A percentile compares a stretch with the other conserved stretches of the same genome.
phyloP scores from a whole-genome alignment of 2,888 invertebrate genomes.

The Chrysolina haemoptera region DNA sequence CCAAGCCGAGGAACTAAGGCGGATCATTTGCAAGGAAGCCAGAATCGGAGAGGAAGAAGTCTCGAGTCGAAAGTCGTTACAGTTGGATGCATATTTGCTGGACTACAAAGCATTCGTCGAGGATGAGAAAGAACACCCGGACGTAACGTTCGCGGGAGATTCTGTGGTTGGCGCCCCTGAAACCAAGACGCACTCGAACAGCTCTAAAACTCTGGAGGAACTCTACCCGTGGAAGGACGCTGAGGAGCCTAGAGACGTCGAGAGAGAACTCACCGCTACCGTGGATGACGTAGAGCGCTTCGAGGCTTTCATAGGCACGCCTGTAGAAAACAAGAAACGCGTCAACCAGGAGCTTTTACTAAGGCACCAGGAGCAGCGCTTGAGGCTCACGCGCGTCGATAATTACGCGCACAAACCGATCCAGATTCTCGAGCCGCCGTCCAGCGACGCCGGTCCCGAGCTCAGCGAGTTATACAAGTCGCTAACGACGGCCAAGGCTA shows the following conservation, averaged over 20 bases:
- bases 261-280: slow-evolving; percentile 74
- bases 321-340: neutral
- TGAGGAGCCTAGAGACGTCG: slow-evolving; percentile 80
- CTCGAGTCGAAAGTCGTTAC: slow-evolving; percentile 52
- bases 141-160: slow-evolving; percentile 33
- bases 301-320: slow-evolving; percentile 73
- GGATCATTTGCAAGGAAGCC: neutral
- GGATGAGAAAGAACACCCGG: slow-evolving; percentile 51
- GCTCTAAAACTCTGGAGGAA: slow-evolving; percentile 68
- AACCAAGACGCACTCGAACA: slow-evolving; percentile 40
- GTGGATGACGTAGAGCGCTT: slow-evolving; percentile 81
- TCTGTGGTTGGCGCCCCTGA: neutral
- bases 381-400: slow-evolving; percentile 42
- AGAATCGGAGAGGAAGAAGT: neutral
- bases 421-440: slow-evolving; percentile 46
- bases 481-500: slow-evolving; percentile 80
- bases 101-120: slow-evolving; percentile 53
- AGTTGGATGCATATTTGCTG: slow-evolving; percentile 59
- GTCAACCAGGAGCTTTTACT: neutral
- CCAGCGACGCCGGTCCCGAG: slow-evolving; percentile 68
- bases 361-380: neutral
- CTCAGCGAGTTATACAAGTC: slow-evolving; percentile 70
- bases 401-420: slow-evolving; percentile 54
- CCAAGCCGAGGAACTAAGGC: slow-evolving; percentile 79
- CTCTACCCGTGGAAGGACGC: slow-evolving; percentile 70